Evolutionary conservation across 2,888 invertebrate genomes (phyloP).

Genomic region (Catocala nupta): DNA sequence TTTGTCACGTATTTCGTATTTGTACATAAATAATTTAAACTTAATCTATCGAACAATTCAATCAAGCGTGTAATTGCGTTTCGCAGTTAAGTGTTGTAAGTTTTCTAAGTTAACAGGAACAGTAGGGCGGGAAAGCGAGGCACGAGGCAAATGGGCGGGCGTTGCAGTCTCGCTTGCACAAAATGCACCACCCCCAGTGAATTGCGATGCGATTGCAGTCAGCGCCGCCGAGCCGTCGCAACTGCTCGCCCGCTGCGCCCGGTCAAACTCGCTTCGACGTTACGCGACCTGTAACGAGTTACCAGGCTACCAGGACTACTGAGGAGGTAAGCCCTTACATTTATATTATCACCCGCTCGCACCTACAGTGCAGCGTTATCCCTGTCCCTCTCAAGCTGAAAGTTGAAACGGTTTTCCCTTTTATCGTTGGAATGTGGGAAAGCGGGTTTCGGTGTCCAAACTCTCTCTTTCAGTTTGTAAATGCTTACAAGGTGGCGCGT

Average conservation of each 20-base stretch:
- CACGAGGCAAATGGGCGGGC: conserved; percentile 83
- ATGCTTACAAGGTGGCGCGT: conserved; percentile 57
- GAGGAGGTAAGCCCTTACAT: conserved; percentile 83
- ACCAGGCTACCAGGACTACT: conserved; percentile 78
- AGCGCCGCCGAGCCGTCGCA: conserved; percentile 74
- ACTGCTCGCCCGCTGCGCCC: conserved; percentile 74
- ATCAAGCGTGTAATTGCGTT: conserved; percentile 55
- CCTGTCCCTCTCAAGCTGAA: conserved; percentile 64
- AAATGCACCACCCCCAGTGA: conserved; percentile 82
- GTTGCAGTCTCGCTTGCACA: conserved; percentile 86
- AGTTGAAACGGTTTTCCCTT: conserved; percentile 82
- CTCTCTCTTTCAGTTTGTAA: conserved; percentile 86
- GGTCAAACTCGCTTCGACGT: conserved; percentile 63
- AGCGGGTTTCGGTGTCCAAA: conserved; percentile 82
- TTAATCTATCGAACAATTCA: conserved; percentile 43
- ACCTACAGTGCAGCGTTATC: conserved; percentile 57
- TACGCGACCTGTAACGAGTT: conserved; percentile 84
- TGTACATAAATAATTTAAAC: conserved; percentile 21
- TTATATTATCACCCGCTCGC: conserved; percentile 68
- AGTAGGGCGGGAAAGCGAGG: conserved; percentile 86
- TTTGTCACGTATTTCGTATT: no score
- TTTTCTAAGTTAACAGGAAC: conserved; percentile 69
- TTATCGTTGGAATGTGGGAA: conserved; percentile 85
- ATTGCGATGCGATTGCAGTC: conserved; percentile 78
- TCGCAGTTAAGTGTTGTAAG: conserved; percentile 58